Conservation (phyloP, 2,797 vertebrate species). For the Pseudochirops corinnae region DNA sequence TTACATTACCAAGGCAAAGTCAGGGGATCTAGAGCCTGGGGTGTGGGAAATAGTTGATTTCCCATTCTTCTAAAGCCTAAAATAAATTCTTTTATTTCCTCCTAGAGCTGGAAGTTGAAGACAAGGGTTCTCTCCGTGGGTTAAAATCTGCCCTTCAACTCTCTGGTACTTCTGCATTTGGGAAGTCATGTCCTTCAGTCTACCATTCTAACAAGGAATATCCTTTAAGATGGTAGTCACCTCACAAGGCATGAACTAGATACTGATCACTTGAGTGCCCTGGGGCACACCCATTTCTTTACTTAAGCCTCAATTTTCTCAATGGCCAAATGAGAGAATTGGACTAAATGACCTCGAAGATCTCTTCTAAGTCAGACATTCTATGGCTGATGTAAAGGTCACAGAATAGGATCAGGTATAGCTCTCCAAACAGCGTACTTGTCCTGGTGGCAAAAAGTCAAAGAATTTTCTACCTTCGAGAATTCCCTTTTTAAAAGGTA, state of each 20-base stretch:
- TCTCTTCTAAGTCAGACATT: background rate
- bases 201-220: background rate
- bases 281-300: background rate
- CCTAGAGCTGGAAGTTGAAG: constrained; percentile 31
- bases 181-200: rapidly evolving
- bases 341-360: background rate
- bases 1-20: constrained; percentile 66
- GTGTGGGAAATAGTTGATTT: constrained; percentile 43
- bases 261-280: background rate
- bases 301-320: background rate
- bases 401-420: background rate
- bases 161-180: background rate
- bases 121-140: background rate
- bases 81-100: constrained; percentile 64
- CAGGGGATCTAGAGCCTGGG: constrained; percentile 24
- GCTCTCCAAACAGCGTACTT: background rate
- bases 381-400: background rate
- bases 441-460: background rate
- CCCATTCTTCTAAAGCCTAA: constrained; percentile 28
- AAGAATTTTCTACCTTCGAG: background rate
- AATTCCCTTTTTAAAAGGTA: background rate
- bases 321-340: background rate
- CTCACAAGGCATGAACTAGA: background rate
- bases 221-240: background rate
- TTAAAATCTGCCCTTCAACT: constrained; percentile 6